Conservation (phyloP, 2,797 vertebrate genomes). For the Pampus argenteus region DNA sequence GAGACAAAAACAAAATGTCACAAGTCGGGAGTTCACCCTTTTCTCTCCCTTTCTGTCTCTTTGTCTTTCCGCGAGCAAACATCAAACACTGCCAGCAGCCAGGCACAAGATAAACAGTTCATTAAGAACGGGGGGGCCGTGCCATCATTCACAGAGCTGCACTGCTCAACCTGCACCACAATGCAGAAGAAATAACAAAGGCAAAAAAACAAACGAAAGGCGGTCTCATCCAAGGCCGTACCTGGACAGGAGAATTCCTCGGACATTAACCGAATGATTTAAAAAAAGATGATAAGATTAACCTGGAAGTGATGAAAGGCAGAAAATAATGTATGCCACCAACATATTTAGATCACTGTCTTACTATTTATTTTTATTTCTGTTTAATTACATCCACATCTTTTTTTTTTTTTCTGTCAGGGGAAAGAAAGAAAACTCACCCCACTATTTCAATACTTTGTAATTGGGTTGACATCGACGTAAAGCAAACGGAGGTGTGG, state of each 20-base stretch:
- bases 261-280: constrained; percentile 57
- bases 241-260: constrained; percentile 49
- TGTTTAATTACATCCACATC: constrained; percentile 20
- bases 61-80: constrained; percentile 51
- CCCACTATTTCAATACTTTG: constrained; percentile 31
- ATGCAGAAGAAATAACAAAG: constrained; percentile 55
- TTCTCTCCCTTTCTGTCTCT: constrained; percentile 7
- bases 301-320: constrained; percentile 42
- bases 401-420: constrained; percentile 34
- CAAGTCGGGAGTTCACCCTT: constrained; percentile 5
- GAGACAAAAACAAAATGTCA: constrained; percentile 66
- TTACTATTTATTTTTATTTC: constrained; percentile 23
- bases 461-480: constrained; percentile 51
- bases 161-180: constrained; percentile 46
- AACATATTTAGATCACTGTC: constrained; percentile 9
- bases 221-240: constrained; percentile 47
- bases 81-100: constrained; percentile 69
- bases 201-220: constrained; percentile 61
- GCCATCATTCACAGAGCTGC: constrained; percentile 64
- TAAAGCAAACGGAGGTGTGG: constrained; percentile 57
- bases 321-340: constrained; percentile 12
- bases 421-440: constrained; percentile 28
- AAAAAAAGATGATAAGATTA: constrained; percentile 37
- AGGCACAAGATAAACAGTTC: constrained; percentile 76
- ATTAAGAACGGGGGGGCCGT: constrained; percentile 70